A percentile compares a stretch with the other conserved stretches of the same genome.
These are phyloP conservation scores for Dasysyrphus albostriatus DNA, from an alignment of 2,888 invertebrate genomes.

Conservation along the genomic window DNA sequence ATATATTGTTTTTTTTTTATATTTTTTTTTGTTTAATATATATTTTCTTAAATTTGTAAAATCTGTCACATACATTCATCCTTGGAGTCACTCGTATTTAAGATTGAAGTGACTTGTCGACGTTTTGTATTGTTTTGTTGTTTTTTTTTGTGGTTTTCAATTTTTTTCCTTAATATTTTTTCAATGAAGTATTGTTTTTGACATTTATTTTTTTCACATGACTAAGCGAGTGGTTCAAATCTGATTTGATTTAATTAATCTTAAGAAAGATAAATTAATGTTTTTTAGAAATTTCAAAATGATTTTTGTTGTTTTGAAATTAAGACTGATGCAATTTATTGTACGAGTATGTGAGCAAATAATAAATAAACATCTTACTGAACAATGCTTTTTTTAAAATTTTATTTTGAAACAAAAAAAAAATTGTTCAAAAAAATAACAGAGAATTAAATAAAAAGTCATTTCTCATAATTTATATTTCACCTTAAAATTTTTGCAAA, in stretches of 20 bases:
- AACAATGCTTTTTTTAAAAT: no score
- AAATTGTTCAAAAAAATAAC: no score
- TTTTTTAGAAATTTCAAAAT: not conserved
- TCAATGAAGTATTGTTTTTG: constrained; percentile 10
- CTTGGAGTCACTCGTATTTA: constrained; percentile 16
- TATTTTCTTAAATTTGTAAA: constrained; percentile 24
- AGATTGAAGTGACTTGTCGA: constrained; percentile 14
- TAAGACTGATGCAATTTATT: constrained; percentile 11
- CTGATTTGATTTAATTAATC: constrained; percentile 23
- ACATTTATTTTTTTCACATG: not conserved
- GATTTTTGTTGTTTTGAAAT: constrained; percentile 3
- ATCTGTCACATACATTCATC: constrained; percentile 29
- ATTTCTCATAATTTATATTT: not conserved
- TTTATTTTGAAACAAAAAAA: no score
- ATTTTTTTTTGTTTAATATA: not conserved
- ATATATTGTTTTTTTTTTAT: not conserved
- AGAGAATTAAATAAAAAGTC: no score
- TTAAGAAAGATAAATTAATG: not conserved
- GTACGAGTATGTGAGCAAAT: not conserved
- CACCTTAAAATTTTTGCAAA: not conserved
- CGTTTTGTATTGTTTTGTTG: not conserved
- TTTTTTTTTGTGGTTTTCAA: not conserved
- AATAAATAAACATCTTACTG: no score
- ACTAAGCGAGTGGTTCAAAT: not conserved
- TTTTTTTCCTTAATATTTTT: not conserved